Base-by-base conservation (phyloP, 1,140 invertebrate genomes). In the Hydropsyche tenuis region DNA sequence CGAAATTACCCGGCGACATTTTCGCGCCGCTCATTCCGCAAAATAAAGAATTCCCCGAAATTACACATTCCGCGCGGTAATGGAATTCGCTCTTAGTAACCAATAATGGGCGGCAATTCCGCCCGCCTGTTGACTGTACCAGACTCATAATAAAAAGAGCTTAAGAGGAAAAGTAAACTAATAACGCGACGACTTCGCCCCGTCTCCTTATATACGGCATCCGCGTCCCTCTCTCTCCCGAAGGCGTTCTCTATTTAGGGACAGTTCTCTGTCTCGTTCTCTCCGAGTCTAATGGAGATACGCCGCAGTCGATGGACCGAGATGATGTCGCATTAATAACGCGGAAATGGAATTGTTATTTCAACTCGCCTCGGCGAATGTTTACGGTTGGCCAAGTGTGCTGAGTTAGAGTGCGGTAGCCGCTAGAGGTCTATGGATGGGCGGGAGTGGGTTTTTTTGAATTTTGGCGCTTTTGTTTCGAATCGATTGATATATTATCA, bases 141-240 rank as follows among this genome's bases (percentile, higher is more conserved):
- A 23, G 51, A 62, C 72, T 70, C 43, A 51, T 73, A 68, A 76
- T 76, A 76, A 76, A 76, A 72, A 37, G 75, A 76, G 71, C 75
- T 73, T 73, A 76, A 76, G 75, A 73, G 69, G 75, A 73, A 73
- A 76, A 73, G 75, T 73, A 76, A 76, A 76, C 71, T 76, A 76
- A 76, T 76, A 76, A 73, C 75, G 70, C 45, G 65, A 42, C 65
- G 64, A 20, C 18, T 42, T 14, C 30, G 22, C 43, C 65, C 16
- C 45, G 65, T 45, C 65, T n/a, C 46, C 14, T 42, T 30, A 37
- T 37, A 16, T 16, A 12, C 60, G 30, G 9, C 30, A 6, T 22
- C 63, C 30, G 30, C 30, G 11, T 16, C n/a, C 27, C 11, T 53
- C 48, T 53, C 23, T 11, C 56, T 12, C 56, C 3, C n/a, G 7